Percentiles rank a stretch among this genome's conserved stretches.
These are phyloP conservation scores for Melanostigma gelatinosum DNA, from an alignment of 2,113 vertebrate species.

Conservation along the genomic window DNA sequence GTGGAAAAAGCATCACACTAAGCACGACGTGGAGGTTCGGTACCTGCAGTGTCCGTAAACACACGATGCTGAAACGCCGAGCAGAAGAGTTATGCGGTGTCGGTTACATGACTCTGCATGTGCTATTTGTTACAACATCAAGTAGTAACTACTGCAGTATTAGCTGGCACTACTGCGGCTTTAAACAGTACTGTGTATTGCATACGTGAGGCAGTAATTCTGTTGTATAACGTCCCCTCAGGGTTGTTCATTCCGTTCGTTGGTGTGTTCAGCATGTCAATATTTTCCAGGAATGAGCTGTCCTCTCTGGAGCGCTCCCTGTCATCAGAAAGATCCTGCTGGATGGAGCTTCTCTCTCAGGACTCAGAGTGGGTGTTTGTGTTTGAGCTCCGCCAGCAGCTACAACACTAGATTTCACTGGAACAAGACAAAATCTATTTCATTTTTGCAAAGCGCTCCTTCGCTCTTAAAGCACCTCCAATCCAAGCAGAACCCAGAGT, in stretches of 20 bases:
- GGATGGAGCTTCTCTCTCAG: slow-evolving; percentile 5
- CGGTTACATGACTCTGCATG: slow-evolving; percentile 13
- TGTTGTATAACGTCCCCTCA: slow-evolving; percentile 2
- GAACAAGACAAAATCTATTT: slow-evolving; percentile 67
- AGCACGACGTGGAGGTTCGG: not conserved
- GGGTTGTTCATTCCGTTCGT: slow-evolving; percentile 5
- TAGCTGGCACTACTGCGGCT: not conserved
- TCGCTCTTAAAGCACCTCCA: slow-evolving; percentile 35
- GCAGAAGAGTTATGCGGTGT: slow-evolving; percentile 16
- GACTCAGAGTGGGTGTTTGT: slow-evolving; percentile 39
- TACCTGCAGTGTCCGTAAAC: slow-evolving; percentile 26
- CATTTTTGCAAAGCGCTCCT: slow-evolving; percentile 57
- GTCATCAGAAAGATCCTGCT: slow-evolving; percentile 27
- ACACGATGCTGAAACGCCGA: not conserved
- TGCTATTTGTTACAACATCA: not conserved
- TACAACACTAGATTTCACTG: slow-evolving; percentile 34
- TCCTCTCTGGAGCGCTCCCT: slow-evolving; percentile 12
- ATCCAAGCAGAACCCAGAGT: slow-evolving; percentile 40
- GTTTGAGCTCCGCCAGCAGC: slow-evolving; percentile 50
- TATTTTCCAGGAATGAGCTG: slow-evolving; percentile 15
- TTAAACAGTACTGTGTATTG: not conserved
- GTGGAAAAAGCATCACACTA: not conserved
- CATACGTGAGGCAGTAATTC: slow-evolving; percentile 13
- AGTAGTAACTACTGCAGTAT: slow-evolving; percentile 9
- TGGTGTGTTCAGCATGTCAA: slow-evolving; percentile 29